A percentile compares a stretch with the other conserved stretches of the same genome.
Evolutionary conservation across 2,888 invertebrate species (phyloP).

Genomic region (Cerastoderma edule): DNA sequence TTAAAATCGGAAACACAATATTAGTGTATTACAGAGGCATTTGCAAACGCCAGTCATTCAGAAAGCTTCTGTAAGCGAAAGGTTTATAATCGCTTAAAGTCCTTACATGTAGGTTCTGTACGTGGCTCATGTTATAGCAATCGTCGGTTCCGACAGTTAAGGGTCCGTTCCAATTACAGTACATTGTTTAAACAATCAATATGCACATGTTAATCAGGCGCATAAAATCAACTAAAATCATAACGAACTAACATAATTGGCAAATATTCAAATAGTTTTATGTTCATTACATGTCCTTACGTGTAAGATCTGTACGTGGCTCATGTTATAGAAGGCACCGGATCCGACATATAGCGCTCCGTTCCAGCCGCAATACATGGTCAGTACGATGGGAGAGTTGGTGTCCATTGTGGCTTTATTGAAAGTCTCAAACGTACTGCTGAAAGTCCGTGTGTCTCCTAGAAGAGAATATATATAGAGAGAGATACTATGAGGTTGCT

Average conservation of each 20-base stretch:
- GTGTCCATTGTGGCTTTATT: conserved; percentile 30
- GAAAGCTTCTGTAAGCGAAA: too few species aligned
- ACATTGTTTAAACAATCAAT: conserved; percentile 29
- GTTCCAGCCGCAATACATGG: conserved; percentile 39
- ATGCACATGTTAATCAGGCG: too few species aligned
- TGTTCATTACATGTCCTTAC: conserved; percentile 21
- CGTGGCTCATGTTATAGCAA: conserved; percentile 46
- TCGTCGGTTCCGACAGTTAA: conserved; percentile 32
- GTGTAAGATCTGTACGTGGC: conserved; percentile 40
- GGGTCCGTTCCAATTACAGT: conserved; percentile 40
- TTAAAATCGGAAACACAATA: too few species aligned
- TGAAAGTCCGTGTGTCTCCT: conserved; percentile 46
- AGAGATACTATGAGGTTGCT: too few species aligned
- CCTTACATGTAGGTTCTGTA: conserved; percentile 42
- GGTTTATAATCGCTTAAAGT: neutral
- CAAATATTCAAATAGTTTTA: neutral
- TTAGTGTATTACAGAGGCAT: too few species aligned
- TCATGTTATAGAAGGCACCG: conserved; percentile 49
- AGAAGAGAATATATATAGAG: conserved; percentile 7
- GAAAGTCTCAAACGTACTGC: conserved; percentile 33
- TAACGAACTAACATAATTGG: neutral
- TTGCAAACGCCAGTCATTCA: too few species aligned
- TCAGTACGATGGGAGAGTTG: conserved; percentile 36
- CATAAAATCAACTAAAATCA: too few species aligned
- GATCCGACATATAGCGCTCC: conserved; percentile 33